Evolutionary conservation across 2,888 invertebrate genomes (phyloP), one percentile per base, ranked within the genome.

Genomic region (Drosophila sordidapex): DNA sequence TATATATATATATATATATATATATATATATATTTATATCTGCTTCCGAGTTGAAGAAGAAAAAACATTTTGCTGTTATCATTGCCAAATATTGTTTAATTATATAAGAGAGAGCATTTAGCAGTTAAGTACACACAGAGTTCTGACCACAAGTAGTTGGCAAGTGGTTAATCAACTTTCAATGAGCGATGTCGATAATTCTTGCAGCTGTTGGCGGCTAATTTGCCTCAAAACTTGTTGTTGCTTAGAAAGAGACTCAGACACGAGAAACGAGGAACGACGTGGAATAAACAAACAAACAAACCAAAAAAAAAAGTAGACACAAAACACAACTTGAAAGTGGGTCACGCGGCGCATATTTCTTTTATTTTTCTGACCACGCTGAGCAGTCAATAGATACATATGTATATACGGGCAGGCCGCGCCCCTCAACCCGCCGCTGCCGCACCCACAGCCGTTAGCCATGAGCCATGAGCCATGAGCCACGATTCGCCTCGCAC

Each of bases 131-230:
- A 33, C 56, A 15, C 27, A 21, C 56, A 59, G 38, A 33, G 53
- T 72, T 83, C 56, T 76, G 52, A 35, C 33, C 58, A 36, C 40
- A 80, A 70, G 49, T 78, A 79, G 83, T 77, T 84, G 78, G 82
- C 87, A 89, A 87, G 83, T 83, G 75, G 89, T 76, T 89, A 74
- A 74, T 82, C 84, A 85, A 85, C 84, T 85, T 88, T 89, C 84
- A 85, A 88, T 89, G 86, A 69, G 40, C 66, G 29, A 43, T 65
- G 82, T 67, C 74, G 65, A 79, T 79, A 82, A 74, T 56, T 83
- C 74, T 60, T 82, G 90, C 88, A 80, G 85, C 83, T 74, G 82
- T 74, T 75, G 66, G n/a, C 67, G 70, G 89, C 83, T 90, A 83
- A 88, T 86, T 90, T 86, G 87, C 66, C 76, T 86, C 79, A 75